Percentiles rank a stretch among this genome's conserved stretches.
phyloP scores from a whole-genome alignment of 2,888 invertebrate species.

The Drosophila kuntzei region DNA sequence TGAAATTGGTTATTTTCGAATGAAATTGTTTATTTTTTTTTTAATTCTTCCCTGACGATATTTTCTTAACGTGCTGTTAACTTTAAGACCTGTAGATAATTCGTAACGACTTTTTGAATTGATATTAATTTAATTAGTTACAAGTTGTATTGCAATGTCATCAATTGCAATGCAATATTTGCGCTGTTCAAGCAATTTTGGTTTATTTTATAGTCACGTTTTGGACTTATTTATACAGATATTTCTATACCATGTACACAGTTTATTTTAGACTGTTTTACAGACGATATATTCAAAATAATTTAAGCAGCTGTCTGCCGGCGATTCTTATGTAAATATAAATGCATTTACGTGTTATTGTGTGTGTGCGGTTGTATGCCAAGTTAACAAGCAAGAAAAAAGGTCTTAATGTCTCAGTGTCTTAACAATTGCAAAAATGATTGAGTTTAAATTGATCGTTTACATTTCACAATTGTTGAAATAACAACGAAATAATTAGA shows the following conservation, averaged over 20 bases:
- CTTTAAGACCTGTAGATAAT: neutral
- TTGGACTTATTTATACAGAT: neutral
- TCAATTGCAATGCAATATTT: neutral
- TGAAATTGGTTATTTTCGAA: too few relatives aligned
- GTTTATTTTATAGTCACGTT: neutral
- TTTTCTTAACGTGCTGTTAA: too few relatives aligned
- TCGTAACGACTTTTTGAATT: conserved; percentile 28
- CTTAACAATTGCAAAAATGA: conserved; percentile 28
- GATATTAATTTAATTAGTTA: conserved; percentile 1
- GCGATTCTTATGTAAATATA: conserved; percentile 36
- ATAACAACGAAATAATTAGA: conserved; percentile 3
- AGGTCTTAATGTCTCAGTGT: neutral
- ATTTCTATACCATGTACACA: neutral
- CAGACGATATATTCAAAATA: conserved; percentile 21
- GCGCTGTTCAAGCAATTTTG: neutral
- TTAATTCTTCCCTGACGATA: too few relatives aligned
- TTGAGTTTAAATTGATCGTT: conserved; percentile 16
- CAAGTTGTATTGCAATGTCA: neutral
- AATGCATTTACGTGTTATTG: conserved; percentile 9
- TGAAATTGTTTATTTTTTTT: too few relatives aligned
- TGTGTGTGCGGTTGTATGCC: conserved; percentile 12
- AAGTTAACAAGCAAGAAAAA: conserved; percentile 10
- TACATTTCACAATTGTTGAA: conserved; percentile 29
- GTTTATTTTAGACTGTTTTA: conserved; percentile 31
- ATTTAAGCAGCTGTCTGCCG: conserved; percentile 34